Evolutionary conservation across 2,113 vertebrate genomes (phyloP).

Genomic region (Neotragus pygmaeus): DNA sequence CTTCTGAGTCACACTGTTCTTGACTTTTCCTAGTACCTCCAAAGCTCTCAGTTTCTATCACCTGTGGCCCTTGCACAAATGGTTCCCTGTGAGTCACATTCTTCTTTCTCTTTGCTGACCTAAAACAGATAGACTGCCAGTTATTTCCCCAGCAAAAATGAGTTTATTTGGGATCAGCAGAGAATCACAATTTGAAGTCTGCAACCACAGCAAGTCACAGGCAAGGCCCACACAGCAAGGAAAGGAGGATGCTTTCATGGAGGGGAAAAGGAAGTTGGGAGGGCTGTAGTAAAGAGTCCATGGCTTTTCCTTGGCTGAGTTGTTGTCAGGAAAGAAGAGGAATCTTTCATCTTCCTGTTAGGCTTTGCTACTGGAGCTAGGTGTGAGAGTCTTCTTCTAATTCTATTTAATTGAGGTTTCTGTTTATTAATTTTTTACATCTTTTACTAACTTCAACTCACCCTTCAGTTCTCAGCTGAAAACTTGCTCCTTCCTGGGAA

Average conservation of each 20-base stretch:
- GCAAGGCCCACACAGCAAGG: background rate
- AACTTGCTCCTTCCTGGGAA: background rate
- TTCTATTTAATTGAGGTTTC: background rate
- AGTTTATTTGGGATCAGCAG: background rate
- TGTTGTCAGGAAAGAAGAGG: background rate
- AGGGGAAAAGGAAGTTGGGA: background rate
- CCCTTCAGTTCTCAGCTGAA: background rate
- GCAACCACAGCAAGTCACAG: background rate
- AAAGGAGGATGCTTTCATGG: background rate
- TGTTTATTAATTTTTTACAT: background rate
- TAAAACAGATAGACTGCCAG: background rate
- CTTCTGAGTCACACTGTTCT: background rate
- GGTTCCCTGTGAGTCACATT: background rate
- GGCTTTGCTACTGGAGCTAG: background rate
- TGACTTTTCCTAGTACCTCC: background rate
- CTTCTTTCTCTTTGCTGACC: background rate
- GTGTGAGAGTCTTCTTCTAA: background rate
- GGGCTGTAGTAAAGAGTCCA: background rate
- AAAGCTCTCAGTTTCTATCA: background rate
- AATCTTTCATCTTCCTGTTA: background rate
- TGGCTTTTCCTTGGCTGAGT: background rate
- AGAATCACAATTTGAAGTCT: background rate
- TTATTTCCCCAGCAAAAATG: background rate
- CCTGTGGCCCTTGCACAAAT: background rate
- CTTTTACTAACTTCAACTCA: background rate